A percentile compares a stretch with the other conserved stretches of the same genome.
Conservation (phyloP, 64 coral and sea anemone genomes). For the Montipora sp. region DNA sequence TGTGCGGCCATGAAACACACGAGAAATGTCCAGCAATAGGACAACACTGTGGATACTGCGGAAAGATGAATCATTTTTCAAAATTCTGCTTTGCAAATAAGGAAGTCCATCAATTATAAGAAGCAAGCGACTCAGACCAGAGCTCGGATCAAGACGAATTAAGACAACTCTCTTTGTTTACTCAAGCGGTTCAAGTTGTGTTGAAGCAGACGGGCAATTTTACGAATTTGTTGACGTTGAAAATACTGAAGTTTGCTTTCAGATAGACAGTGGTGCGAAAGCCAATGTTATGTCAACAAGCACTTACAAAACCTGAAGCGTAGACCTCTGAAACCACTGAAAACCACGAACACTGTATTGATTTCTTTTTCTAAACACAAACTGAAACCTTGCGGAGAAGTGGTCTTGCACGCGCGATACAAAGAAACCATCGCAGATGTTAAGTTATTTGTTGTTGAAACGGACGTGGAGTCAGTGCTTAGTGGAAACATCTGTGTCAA, state of each 20-base stretch:
- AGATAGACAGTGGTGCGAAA: constrained; percentile 45
- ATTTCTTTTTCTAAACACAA: constrained; percentile 8
- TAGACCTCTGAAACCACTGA: not conserved
- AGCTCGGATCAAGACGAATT: not conserved
- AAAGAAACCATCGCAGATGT: not conserved
- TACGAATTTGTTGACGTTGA: not conserved
- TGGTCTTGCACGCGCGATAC: not conserved
- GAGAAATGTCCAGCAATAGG: constrained; percentile 57
- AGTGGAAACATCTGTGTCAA: not conserved
- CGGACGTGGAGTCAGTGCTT: constrained; percentile 28
- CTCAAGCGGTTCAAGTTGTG: not conserved
- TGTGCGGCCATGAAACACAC: constrained; percentile 28
- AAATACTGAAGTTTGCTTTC: not conserved
- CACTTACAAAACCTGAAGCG: constrained; percentile 31
- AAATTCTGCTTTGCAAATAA: constrained; percentile 7
- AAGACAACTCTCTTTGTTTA: not conserved
- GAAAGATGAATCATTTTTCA: constrained; percentile 55
- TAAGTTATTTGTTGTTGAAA: constrained; percentile 29
- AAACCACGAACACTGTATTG: not conserved
- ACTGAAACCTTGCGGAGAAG: constrained; percentile 7
- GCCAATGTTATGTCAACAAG: constrained; percentile 30
- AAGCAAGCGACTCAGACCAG: not conserved
- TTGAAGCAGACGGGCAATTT: not conserved
- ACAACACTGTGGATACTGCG: constrained; percentile 23
- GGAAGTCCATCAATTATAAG: not conserved